These are phyloP conservation scores for Oreochromis spilurus DNA, from an alignment of 2,113 vertebrate genomes.

Conservation along the genomic window DNA sequence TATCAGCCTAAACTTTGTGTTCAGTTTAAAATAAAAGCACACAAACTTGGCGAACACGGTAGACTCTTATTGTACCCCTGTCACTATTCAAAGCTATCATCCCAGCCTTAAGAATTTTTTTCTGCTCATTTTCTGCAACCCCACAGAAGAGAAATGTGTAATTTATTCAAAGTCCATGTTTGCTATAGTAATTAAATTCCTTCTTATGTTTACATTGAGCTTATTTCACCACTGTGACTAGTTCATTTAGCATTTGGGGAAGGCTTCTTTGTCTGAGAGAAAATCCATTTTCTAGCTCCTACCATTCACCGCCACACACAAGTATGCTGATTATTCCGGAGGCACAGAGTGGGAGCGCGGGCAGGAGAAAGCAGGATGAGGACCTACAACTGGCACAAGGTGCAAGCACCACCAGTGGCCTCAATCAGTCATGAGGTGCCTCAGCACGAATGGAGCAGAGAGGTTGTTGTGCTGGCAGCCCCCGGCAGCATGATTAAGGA, in stretches of 20 bases:
- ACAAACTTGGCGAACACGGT: background rate
- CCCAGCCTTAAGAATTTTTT: background rate
- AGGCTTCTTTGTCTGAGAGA: background rate
- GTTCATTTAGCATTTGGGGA: background rate
- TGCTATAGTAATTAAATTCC: background rate
- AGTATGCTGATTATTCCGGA: background rate
- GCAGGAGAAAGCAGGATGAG: conserved; percentile 14
- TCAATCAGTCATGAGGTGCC: conserved; percentile 49
- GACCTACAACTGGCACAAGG: conserved; percentile 7
- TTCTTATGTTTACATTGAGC: background rate
- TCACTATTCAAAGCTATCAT: background rate
- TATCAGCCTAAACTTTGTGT: background rate
- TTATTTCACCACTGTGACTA: background rate
- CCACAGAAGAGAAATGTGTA: background rate
- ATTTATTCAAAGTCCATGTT: background rate
- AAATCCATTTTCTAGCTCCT: conserved; percentile 1
- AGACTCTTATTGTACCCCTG: background rate
- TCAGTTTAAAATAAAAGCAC: background rate
- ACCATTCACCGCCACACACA: background rate
- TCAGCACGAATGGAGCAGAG: conserved; percentile 2
- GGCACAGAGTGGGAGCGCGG: background rate
- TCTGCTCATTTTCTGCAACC: background rate
- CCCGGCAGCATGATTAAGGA: conserved; percentile 53
- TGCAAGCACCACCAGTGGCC: conserved; percentile 33
- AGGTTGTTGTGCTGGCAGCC: conserved; percentile 7